Evolutionary conservation across 2,797 vertebrate genomes (phyloP).

Genomic region (Gastrophryne carolinensis): DNA sequence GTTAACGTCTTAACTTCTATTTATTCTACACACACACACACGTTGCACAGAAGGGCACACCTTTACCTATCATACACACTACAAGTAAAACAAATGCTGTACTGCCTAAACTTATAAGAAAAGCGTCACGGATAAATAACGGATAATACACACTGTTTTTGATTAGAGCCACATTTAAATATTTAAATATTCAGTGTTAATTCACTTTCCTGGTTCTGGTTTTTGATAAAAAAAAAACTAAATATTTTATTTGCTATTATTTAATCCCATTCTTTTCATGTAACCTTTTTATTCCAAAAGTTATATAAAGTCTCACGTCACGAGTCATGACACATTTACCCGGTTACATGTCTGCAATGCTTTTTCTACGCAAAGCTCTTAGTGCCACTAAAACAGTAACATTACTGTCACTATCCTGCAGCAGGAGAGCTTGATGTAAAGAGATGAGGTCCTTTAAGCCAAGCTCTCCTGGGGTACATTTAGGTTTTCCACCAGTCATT

Average conservation of each 20-base stretch:
- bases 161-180: too few relatives aligned
- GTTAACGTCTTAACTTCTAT: background rate
- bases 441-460: constrained; percentile 24
- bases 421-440: background rate
- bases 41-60: background rate
- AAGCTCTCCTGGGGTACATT: background rate
- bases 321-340: too few relatives aligned
- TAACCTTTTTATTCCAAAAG: too few relatives aligned
- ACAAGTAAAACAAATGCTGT: background rate
- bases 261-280: too few relatives aligned
- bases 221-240: too few relatives aligned
- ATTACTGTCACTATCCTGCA: constrained; percentile 18
- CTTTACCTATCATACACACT: background rate
- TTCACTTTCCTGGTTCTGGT: too few relatives aligned
- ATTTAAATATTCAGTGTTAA: too few relatives aligned
- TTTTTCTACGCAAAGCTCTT: background rate
- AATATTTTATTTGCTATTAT: too few relatives aligned
- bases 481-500: constrained; percentile 4
- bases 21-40: background rate
- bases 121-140: too few relatives aligned
- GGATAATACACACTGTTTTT: too few relatives aligned
- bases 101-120: too few relatives aligned
- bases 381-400: constrained; percentile 6
- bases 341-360: background rate
- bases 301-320: too few relatives aligned